Conservation (phyloP, 1,140 invertebrate species). For the Ostrea edulis region DNA sequence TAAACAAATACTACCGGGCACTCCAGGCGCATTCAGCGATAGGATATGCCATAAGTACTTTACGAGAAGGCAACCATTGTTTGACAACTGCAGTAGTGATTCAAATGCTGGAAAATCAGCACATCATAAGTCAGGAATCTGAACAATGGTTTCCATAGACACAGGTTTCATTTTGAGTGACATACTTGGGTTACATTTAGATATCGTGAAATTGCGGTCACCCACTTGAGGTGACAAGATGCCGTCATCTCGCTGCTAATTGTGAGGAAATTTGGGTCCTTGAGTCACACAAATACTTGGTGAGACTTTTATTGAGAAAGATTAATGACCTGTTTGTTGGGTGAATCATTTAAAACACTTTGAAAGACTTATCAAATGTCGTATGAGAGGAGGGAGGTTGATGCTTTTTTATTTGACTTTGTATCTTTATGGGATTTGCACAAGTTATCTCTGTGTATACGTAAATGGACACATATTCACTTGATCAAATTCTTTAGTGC, state of each 20-base stretch:
- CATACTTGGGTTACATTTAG: background rate
- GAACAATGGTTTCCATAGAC: background rate
- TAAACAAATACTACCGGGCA: background rate
- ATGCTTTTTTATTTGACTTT: background rate
- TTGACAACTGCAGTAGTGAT: background rate
- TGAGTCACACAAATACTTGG: background rate
- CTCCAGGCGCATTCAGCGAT: background rate
- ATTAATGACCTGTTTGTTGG: background rate
- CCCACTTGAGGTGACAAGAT: background rate
- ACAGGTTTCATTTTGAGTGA: background rate
- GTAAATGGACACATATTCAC: background rate
- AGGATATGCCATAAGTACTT: background rate
- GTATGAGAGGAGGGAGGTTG: background rate
- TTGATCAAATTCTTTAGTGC: background rate
- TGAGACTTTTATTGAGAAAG: background rate
- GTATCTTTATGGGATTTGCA: background rate
- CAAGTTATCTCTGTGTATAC: background rate
- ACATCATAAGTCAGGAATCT: background rate
- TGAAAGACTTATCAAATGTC: background rate
- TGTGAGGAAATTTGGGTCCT: conserved; percentile 11
- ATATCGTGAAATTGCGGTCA: background rate
- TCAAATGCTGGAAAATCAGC: background rate
- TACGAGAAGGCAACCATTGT: background rate
- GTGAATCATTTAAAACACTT: background rate
- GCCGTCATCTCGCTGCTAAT: background rate